These are phyloP conservation scores for Venustaconcha ellipsiformis DNA, from an alignment of 1,140 invertebrate species.

Conservation along the genomic window DNA sequence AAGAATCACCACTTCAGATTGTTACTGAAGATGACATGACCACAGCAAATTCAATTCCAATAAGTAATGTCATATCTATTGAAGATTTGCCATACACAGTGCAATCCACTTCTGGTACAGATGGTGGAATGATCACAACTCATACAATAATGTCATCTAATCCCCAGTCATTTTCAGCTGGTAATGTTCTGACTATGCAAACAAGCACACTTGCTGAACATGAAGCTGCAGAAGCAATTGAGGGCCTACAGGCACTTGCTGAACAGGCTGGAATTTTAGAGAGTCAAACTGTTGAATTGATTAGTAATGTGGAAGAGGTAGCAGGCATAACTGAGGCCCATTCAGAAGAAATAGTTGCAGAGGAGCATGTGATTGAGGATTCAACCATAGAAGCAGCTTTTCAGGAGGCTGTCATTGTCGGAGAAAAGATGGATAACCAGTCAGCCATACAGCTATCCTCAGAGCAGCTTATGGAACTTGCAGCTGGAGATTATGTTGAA, in stretches of 20 bases:
- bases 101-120: conserved; percentile 30
- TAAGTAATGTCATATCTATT: conserved; percentile 32
- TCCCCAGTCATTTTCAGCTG: too few relatives aligned
- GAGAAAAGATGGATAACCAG: background rate
- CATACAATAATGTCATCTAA: background rate
- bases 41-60: too few relatives aligned
- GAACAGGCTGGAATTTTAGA: conserved; percentile 51
- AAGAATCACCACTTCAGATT: conserved; percentile 36
- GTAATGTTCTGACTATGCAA: background rate
- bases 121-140: conserved; percentile 12
- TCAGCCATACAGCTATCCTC: conserved; percentile 46
- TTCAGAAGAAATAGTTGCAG: conserved; percentile 11
- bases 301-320: conserved; percentile 30
- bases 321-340: conserved; percentile 3
- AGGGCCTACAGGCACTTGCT: conserved; percentile 62
- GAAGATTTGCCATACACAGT: conserved; percentile 40
- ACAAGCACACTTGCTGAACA: conserved; percentile 31
- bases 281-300: conserved; percentile 28
- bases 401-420: background rate
- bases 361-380: conserved; percentile 19
- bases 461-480: conserved; percentile 59
- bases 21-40: conserved; percentile 22
- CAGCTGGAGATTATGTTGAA: conserved; percentile 63
- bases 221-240: conserved; percentile 63
- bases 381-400: background rate